Base-by-base conservation (phyloP, 2,113 vertebrate species). In the Cochlearius cochlearius region DNA sequence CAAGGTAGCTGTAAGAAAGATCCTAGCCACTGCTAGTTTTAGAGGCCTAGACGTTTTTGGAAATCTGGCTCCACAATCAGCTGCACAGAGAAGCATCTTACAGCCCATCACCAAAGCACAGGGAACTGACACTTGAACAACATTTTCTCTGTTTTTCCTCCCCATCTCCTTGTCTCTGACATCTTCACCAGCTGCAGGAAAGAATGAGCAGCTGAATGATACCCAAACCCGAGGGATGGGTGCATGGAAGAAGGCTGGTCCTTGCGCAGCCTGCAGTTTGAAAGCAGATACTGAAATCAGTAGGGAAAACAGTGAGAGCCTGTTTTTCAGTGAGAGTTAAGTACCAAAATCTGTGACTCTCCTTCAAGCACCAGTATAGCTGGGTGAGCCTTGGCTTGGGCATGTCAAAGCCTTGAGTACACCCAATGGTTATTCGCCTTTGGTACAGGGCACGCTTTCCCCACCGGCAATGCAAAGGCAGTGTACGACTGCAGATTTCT, bases 301-400 rank as follows among this genome's bases (percentile, higher is more conserved):
- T 15, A 92, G 39, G n/a, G 8, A 89, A 87, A 88, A 47, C 5
- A 20, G 15, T 29, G 2, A 3, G 39, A 89, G 4, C 2, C 15
- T 56, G 9, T 36, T 89, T 66, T 78, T 58, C 11, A 4, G 18
- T 47, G 18, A 23, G 15, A 47, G 4, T 39, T n/a, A 39, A 49
- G 36, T 56, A 64, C 0, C 0, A 66, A 79, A 79, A 23, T 7
- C 14, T 4, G 5, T 8, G 10, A 32, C 30, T 25, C 6, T 85
- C 20, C 49, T 83, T 87, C 38, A 75, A 72, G 21, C 25, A 52
- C 22, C 11, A 15, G 6, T 43, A 60, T 34, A 74, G 36, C 16
- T 38, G 38, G 7, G 6, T 72, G 30, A 91, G 36, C 32, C 41
- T 75, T 55, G 11, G 47, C 29, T 49, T 62, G 16, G 62, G 15